Evolutionary conservation across 1,140 invertebrate species (phyloP), one percentile per base, ranked within the genome.

Genomic region (Cydia pomonella): DNA sequence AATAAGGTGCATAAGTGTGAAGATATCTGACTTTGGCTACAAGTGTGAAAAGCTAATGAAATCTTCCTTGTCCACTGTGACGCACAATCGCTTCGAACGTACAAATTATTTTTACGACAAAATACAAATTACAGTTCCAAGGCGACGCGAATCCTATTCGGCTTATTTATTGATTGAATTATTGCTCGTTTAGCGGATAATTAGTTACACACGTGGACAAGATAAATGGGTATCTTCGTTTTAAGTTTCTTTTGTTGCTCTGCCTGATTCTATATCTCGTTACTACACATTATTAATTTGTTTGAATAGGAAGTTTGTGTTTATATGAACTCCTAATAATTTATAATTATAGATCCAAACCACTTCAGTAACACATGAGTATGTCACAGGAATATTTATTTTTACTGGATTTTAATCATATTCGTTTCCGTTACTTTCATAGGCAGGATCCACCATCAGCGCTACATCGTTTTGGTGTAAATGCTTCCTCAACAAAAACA

Each of bases 131-230:
- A n/a, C 25, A 29, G 18, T 41, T 12, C 27, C 64, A 33, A 69
- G 64, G 27, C 64, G 29, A 69, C 64, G 64, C 64, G 29, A 69
- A 69, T 69, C 29, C 64, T 41, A 69, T 38, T 33, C 1, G n/a
- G 27, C 5, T 29, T 25, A 16, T 66, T 33, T 69, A 69, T 69
- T 33, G 29, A 38, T 33, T 18, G 64, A 69, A 69, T 69, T 38
- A 69, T 69, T 69, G 64, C 64, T 69, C 64, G 29, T 41, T 69
- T 69, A 69, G 64, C 29, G 64, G 16, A 33, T 69, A 69, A 69
- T 69, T 69, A 69, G 64, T 69, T n/a, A 69, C 64, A 69, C 64
- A 33, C 29, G 64, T 69, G 29, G 6, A 2, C 29, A 69, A 38
- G 64, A 69, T 18, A 23, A 41, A 41, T 38, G 25, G 64, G 3